Evolutionary conservation across 2,888 invertebrate genomes (phyloP), one percentile per base, ranked within the genome.

Genomic region (Meteorus cinctellus): DNA sequence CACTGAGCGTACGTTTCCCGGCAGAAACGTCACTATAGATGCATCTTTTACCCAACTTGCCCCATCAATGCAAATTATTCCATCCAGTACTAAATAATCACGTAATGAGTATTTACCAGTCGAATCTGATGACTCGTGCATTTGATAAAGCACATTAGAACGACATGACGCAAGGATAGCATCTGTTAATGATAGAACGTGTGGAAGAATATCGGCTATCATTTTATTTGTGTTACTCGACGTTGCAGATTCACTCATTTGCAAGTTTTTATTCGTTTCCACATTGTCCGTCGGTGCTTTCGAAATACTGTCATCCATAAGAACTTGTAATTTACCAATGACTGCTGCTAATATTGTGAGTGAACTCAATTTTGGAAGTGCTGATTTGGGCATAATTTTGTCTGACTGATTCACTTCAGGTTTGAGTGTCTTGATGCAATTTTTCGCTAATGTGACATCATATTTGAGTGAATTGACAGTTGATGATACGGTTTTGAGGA

Each of bases 271-370:
- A 24, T 87, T 84, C 10, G 88, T 84, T 78, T 90, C 90, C 31
- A 86, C 83, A 73, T 86, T 88, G 48, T 84, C 87, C 16, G 79
- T 83, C 16, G 86, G 80, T 74, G 81, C 86, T 74, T 90, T 90
- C 27, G 87, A 84, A 77, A 88, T 84, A 69, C 86, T 88, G 71
- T 92, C 91, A 81, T 92, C 92, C 81, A 91, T 89, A 29, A 94
- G 89, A 60, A 94, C 92, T 84, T 95, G 94, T 59, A 96, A 91
- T 85, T 96, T 94, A 16, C 95, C 95, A 48, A 96, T 90, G 0
- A 96, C 93, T 1, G 94, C 92, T 86, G 96, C 96, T 82, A 96
- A 91, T 16, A 96, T 92, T 82, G 94, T 93, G 51, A 96, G 92
- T 79, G 95, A 94, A 87, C 94, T 92, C 0, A 96, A 90, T 1